Evolutionary conservation across 2,113 vertebrate species (phyloP), one percentile per base, ranked within the genome.

Genomic region (Origma solitaria): DNA sequence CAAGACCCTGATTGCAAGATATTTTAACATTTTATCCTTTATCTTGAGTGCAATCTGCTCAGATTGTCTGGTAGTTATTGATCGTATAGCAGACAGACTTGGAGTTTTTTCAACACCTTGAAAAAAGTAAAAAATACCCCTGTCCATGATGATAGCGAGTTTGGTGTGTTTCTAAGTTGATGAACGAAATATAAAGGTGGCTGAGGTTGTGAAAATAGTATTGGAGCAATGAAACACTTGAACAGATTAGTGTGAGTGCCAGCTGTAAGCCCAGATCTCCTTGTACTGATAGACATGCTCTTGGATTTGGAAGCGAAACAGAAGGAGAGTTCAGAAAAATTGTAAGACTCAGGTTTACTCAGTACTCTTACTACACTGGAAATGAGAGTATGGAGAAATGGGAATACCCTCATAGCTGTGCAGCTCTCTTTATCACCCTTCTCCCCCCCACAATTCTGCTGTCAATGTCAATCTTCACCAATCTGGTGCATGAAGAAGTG

Each of bases 401-500:
- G 45, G 21, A 35, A 20, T 70, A 31, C 51, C 42, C 38, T 77
- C 30, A 24, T 27, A 83, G 58, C 79, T 82, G 38, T 20, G 15
- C 58, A 77, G 7, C 62, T 77, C 58, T 22, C 51, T 81, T 19
- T 53, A 42, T 94, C 64, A 62, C 53, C 28, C 60, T 47, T 90
- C 47, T 49, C 72, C 57, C 61, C 66, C 37, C 62, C 45, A 13
- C 58, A 22, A 0, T 38, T 93, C 86, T 92, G 64, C 82, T 88
- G 86, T 51, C n/a, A 13, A 7, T 80, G 88, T 90, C 88, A 77
- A 53, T 93, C 88, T 81, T 86, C 64, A 21, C 79, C 92, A 95
- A 83, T 92, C 92, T 96, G 92, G 76, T 93, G 44, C 68, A 78
- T 3, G 56, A 82, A 51, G 73, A 93, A 97, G 68, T 92, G 80